Percentiles rank a stretch among this genome's conserved stretches.
Conservation (phyloP, 1,140 invertebrate species). For the Apolygus lucorum region DNA sequence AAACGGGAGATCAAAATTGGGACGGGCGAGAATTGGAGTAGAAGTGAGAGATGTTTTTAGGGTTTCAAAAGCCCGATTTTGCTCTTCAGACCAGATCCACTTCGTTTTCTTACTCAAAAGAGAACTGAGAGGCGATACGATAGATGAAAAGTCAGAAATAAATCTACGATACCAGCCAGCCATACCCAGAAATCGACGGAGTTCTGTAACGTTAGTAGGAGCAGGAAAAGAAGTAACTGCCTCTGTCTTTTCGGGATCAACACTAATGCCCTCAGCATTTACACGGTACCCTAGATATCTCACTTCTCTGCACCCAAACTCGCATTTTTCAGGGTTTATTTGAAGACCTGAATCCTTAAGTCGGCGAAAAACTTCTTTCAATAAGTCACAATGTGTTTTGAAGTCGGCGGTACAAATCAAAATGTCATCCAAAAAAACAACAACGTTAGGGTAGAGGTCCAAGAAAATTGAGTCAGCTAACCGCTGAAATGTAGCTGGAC, state of each 20-base stretch:
- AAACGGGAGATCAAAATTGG: slow-evolving; percentile 33
- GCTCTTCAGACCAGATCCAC: slow-evolving; percentile 21
- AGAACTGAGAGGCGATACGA: slow-evolving; percentile 36
- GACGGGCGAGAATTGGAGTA: slow-evolving; percentile 30
- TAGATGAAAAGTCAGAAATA: slow-evolving; percentile 40
- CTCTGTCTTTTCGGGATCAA: too few relatives aligned
- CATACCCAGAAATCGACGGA: slow-evolving; percentile 42
- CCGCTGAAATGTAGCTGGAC: slow-evolving; percentile 39
- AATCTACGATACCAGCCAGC: slow-evolving; percentile 41
- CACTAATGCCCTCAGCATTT: too few relatives aligned
- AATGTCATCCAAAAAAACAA: slow-evolving; percentile 38
- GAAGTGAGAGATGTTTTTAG: slow-evolving; percentile 31
- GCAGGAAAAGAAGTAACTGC: too few relatives aligned
- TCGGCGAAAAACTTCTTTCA: slow-evolving; percentile 23
- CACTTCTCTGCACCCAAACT: slow-evolving; percentile 17
- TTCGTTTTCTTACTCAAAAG: slow-evolving; percentile 33
- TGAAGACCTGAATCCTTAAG: background rate
- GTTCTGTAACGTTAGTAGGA: too few relatives aligned
- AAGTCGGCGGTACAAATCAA: slow-evolving; percentile 32
- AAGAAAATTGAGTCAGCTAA: slow-evolving; percentile 37
- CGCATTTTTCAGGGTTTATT: background rate
- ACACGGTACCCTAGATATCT: slow-evolving; percentile 24
- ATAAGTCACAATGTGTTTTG: slow-evolving; percentile 8
- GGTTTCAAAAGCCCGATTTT: slow-evolving; percentile 30
- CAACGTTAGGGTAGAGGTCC: slow-evolving; percentile 34